Conservation (phyloP, 2,888 invertebrate species). For the Mimas tiliae region DNA sequence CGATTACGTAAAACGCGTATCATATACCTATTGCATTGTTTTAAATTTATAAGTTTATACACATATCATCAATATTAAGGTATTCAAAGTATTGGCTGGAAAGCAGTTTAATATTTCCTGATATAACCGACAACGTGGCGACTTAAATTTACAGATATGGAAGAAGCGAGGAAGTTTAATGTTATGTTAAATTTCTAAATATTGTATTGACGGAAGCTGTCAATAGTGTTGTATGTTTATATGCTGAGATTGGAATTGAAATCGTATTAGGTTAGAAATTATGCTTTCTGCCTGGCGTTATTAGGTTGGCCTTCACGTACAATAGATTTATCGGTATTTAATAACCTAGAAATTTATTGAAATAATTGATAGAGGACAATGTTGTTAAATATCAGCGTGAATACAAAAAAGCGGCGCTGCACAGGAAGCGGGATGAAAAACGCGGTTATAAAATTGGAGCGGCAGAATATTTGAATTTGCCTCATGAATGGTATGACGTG, state of each 20-base stretch:
- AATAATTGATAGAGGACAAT: background rate
- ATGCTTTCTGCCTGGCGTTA: too few species aligned
- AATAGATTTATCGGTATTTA: too few species aligned
- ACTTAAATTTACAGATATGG: background rate
- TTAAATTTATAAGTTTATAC: too few species aligned
- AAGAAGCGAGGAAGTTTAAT: conserved; percentile 3
- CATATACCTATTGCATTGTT: too few species aligned
- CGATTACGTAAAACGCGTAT: too few species aligned
- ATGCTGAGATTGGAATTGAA: background rate
- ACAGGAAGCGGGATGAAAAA: conserved; percentile 8
- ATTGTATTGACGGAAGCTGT: background rate
- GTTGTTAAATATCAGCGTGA: background rate
- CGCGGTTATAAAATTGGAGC: conserved; percentile 17
- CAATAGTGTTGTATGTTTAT: background rate
- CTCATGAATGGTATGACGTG: conserved; percentile 12
- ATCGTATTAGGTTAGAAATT: too few species aligned
- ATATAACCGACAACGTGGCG: background rate
- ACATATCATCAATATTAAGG: too few species aligned
- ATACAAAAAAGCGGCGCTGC: conserved; percentile 1
- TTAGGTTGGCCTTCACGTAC: too few species aligned
- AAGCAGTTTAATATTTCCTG: background rate
- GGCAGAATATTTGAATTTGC: conserved; percentile 16
- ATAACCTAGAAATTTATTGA: background rate
- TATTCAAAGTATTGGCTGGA: too few species aligned
- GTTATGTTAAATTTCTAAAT: background rate